Evolutionary conservation across 2,113 vertebrate species (phyloP), one percentile per base, ranked within the genome.

Genomic region (Hemiprocne comata): DNA sequence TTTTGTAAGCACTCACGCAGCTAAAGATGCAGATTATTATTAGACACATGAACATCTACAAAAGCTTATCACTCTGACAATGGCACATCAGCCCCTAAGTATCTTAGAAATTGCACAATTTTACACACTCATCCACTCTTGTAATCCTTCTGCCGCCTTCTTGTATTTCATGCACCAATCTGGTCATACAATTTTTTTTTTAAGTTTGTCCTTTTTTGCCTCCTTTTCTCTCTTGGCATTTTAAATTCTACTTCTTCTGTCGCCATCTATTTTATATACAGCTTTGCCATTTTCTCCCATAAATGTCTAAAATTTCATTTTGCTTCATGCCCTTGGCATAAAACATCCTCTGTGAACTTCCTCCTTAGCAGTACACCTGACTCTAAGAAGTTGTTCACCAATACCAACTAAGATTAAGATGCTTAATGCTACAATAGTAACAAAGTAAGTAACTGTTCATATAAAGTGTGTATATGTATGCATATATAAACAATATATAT

Each of bases 31-130:
- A 87, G 73, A 94, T 92, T 85, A 85, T 86, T 88, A 55, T 87
- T 57, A 87, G 46, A 64, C 34, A 65, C 34, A 44, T 29, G 69
- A 86, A 71, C 46, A 74, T 20, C 76, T 78, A 84, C 73, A 90
- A 92, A 88, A 89, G 79, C 76, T 88, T 71, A 67, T 73, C 24
- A 38, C 38, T 58, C 46, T 67, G 38, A 94, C 80, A 91, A 65
- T 44, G 21, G 80, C 48, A 78, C 55, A 86, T 90, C 85, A 90
- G 33, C 14, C 44, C 7, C 18, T 92, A 94, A 92, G 21, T 72
- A 81, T 61, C 76, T 50, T 50, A 24, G 48, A 95, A 95, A 97
- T 44, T 81, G 80, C 76, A 90, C 80, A 89, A 92, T 92, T 94
- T 96, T 67, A 65, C 44, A 85, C 65, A 74, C n/a, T 89, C 48